phyloP scores from a whole-genome alignment of 2,888 invertebrate species.

The Mesoligia furuncula region DNA sequence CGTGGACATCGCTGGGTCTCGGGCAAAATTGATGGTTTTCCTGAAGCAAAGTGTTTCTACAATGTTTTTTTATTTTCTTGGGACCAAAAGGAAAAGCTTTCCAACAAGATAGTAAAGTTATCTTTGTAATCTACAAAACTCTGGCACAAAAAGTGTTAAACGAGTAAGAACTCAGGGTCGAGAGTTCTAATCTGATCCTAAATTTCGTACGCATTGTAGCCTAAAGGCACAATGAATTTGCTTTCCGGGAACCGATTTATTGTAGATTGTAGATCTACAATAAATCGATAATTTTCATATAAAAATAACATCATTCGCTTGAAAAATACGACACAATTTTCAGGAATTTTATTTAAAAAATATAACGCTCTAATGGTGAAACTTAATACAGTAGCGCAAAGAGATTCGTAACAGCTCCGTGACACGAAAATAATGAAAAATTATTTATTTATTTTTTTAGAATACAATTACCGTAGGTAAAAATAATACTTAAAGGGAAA shows the following conservation, averaged over 20 bases:
- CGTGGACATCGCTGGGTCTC: conserved; percentile 26
- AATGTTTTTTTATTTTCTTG: conserved; percentile 35
- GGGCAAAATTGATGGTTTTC: conserved; percentile 56
- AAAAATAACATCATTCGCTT: neutral
- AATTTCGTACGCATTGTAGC: conserved; percentile 24
- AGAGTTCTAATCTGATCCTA: conserved; percentile 32
- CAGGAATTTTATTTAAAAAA: neutral
- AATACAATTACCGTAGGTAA: conserved; percentile 4
- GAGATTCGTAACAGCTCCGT: neutral
- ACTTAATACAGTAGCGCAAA: neutral
- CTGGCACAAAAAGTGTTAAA: conserved; percentile 7
- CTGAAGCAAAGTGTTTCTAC: conserved; percentile 41
- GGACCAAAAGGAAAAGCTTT: conserved; percentile 27
- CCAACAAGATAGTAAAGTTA: conserved; percentile 26
- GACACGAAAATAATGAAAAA: neutral
- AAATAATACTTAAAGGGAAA: conserved; percentile 16
- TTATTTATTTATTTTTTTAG: conserved; percentile 5
- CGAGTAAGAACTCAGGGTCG: conserved; percentile 13
- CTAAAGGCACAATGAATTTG: conserved; percentile 11
- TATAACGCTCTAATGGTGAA: neutral
- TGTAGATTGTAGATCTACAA: neutral
- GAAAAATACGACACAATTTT: neutral
- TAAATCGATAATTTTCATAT: neutral
- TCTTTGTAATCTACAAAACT: conserved; percentile 12
- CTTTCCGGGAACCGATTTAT: conserved; percentile 6